These are phyloP conservation scores for Thymallus thymallus DNA, from an alignment of 2,113 vertebrate genomes.

Conservation along the genomic window DNA sequence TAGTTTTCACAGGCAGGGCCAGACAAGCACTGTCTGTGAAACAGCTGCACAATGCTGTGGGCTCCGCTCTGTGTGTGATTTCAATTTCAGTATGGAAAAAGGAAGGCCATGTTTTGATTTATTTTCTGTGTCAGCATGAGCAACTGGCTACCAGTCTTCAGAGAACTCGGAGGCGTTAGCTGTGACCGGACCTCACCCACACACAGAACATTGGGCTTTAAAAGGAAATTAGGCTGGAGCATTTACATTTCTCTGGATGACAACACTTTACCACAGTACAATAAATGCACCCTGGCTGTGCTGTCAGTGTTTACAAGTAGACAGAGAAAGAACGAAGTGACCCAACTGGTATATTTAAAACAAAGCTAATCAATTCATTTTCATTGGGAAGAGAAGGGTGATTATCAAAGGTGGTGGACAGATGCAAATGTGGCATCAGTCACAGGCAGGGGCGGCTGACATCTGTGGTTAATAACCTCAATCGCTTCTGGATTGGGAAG, in stretches of 20 bases:
- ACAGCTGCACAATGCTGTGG: background rate
- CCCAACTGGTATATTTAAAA: constrained; percentile 13
- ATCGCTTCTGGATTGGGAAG: too few species aligned
- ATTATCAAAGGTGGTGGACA: constrained; percentile 35
- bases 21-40: background rate
- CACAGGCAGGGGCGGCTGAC: constrained; percentile 1
- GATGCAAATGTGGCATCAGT: constrained; percentile 27
- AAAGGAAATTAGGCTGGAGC: background rate
- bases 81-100: constrained; percentile 44
- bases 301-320: background rate
- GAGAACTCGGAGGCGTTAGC: background rate
- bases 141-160: constrained; percentile 16
- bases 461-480: constrained; percentile 44
- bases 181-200: background rate
- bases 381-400: background rate
- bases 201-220: too few species aligned
- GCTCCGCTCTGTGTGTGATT: background rate
- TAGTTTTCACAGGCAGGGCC: background rate
- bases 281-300: background rate
- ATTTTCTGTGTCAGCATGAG: constrained; percentile 48
- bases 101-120: constrained; percentile 64
- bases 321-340: background rate
- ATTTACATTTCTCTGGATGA: background rate
- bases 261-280: background rate
- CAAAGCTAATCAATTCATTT: constrained; percentile 3